Conservation (phyloP, 2,113 vertebrate genomes). For the Phrynosoma blainvillii region DNA sequence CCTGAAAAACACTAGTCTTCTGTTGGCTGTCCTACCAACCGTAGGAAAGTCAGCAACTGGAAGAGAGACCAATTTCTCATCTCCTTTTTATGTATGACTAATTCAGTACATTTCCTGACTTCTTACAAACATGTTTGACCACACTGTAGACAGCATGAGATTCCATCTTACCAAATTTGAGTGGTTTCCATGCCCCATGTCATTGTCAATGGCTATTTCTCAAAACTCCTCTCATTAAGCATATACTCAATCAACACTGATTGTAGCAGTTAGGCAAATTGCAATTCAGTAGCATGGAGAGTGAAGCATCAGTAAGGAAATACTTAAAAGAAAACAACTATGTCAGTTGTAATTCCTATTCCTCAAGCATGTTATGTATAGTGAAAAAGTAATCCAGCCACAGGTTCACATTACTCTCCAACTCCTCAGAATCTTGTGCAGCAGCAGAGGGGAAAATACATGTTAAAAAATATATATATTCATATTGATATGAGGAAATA, state of each 20-base stretch:
- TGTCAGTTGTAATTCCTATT: not conserved
- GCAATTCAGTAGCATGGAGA: not conserved
- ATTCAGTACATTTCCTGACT: too few species aligned
- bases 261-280: not conserved
- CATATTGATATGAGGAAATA: too few species aligned
- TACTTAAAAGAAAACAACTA: not conserved
- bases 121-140: not conserved
- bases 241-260: not conserved
- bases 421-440: not conserved
- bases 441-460: not conserved
- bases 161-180: not conserved
- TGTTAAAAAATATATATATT: not conserved
- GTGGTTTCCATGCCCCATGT: not conserved
- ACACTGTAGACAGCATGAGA: too few species aligned
- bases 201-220: not conserved
- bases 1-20: too few species aligned
- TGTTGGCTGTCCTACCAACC: too few species aligned
- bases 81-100: too few species aligned
- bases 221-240: not conserved
- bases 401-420: not conserved
- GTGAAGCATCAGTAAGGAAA: not conserved
- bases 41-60: too few species aligned
- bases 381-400: not conserved
- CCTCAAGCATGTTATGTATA: not conserved
- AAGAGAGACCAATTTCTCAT: too few species aligned